Evolutionary conservation across 2,113 vertebrate species (phyloP).

Genomic region (Xenus cinereus): DNA sequence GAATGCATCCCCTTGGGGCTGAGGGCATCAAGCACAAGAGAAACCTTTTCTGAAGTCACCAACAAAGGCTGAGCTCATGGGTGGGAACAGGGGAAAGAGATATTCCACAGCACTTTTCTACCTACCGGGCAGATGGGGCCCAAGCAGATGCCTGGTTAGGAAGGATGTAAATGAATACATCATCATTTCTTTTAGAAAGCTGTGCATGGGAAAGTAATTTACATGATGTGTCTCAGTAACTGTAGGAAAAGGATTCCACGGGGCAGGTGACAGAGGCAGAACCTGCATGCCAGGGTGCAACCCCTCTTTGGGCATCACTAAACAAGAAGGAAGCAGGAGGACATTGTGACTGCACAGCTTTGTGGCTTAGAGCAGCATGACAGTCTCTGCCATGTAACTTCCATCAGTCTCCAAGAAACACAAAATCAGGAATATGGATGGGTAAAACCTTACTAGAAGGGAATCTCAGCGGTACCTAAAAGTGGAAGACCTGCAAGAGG

Average conservation of each 20-base stretch:
- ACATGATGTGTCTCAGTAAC: background rate
- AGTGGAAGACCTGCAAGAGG: background rate
- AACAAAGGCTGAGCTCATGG: background rate
- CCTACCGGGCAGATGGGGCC: background rate
- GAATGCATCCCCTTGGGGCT: background rate
- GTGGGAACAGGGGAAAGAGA: background rate
- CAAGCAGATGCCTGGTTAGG: background rate
- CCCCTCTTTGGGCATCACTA: background rate
- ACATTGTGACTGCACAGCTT: background rate
- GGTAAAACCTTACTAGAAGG: background rate
- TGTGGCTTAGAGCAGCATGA: background rate
- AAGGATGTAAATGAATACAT: background rate
- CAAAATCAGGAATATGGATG: background rate
- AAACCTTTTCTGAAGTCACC: background rate
- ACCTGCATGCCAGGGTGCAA: background rate
- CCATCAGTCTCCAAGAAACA: background rate
- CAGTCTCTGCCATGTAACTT: background rate
- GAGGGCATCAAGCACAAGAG: background rate
- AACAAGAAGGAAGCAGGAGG: background rate
- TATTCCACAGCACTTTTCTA: background rate
- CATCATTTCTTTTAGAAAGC: background rate
- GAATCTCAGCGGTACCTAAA: background rate
- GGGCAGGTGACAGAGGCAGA: background rate
- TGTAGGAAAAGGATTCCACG: background rate
- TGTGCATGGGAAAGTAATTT: background rate